Conservation (phyloP, 1,140 invertebrate genomes). For the Charaxes varanes region DNA sequence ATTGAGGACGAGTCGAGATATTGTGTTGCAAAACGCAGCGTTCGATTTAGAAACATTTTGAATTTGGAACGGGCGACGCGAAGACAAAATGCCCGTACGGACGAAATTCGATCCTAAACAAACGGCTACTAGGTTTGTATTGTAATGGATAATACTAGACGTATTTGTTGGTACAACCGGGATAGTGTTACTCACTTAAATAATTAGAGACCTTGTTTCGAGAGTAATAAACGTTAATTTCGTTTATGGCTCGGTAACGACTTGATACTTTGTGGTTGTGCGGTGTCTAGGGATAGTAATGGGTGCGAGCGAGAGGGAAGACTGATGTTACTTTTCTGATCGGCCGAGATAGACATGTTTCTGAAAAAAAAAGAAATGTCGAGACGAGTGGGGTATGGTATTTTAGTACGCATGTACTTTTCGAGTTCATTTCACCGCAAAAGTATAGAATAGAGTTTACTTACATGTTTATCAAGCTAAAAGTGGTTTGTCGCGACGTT, state of each 20-base stretch:
- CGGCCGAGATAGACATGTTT: slow-evolving; percentile 46
- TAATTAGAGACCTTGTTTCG: slow-evolving; percentile 46
- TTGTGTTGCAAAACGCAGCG: slow-evolving; percentile 5
- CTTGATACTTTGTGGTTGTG: slow-evolving; percentile 41
- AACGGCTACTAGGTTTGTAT: slow-evolving; percentile 18
- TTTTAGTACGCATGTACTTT: slow-evolving; percentile 39
- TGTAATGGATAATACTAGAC: slow-evolving; percentile 5
- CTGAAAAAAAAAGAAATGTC: slow-evolving; percentile 51
- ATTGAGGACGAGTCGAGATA: neutral
- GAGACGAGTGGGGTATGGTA: slow-evolving; percentile 47
- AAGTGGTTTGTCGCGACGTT: no score
- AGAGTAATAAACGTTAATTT: slow-evolving; percentile 43
- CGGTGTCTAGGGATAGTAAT: slow-evolving; percentile 37
- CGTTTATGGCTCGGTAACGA: slow-evolving; percentile 29
- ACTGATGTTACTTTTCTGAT: slow-evolving; percentile 27
- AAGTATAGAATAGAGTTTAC: slow-evolving; percentile 6
- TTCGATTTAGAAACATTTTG: slow-evolving; percentile 19
- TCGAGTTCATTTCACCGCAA: slow-evolving; percentile 9
- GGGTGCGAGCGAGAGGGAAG: slow-evolving; percentile 32
- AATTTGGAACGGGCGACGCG: slow-evolving; percentile 32
- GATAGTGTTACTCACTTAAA: slow-evolving; percentile 17
- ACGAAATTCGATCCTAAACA: slow-evolving; percentile 20
- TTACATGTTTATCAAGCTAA: no score
- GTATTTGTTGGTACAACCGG: slow-evolving; percentile 9
- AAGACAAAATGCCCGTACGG: slow-evolving; percentile 12